phyloP scores from a whole-genome alignment of 2,797 vertebrate genomes.

The Ispidina lecontei region DNA sequence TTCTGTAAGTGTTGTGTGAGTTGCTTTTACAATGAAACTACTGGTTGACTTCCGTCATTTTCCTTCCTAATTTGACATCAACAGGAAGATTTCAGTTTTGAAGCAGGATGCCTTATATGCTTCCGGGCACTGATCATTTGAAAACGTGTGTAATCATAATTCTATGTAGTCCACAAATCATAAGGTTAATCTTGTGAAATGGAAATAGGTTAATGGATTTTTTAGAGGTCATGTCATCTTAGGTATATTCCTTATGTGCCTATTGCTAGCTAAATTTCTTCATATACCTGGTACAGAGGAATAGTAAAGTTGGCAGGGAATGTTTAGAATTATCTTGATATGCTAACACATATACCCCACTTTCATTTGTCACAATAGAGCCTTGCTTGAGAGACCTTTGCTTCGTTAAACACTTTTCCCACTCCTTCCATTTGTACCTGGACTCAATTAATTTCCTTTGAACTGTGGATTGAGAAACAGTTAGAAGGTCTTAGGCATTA shows the following conservation, averaged over 20 bases:
- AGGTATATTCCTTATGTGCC: neutral
- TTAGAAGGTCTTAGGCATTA: neutral
- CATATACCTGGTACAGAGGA: neutral
- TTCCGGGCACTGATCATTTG: neutral
- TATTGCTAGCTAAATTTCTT: neutral
- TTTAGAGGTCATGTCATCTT: neutral
- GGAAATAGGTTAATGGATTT: neutral
- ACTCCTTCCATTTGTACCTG: neutral
- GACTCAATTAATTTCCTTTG: neutral
- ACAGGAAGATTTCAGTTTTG: neutral
- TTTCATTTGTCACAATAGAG: neutral
- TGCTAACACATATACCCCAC: neutral
- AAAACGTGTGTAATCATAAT: neutral
- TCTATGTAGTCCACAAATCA: neutral
- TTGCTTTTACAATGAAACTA: neutral
- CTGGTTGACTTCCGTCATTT: neutral
- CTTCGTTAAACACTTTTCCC: neutral
- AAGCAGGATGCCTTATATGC: neutral
- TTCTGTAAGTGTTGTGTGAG: neutral
- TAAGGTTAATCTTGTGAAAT: neutral
- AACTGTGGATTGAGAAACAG: neutral
- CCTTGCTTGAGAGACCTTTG: neutral
- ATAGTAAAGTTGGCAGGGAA: neutral
- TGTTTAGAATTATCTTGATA: neutral
- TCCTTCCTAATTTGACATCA: neutral